Conservation (phyloP, 2,888 invertebrate genomes). For the Aphodius granarius region DNA sequence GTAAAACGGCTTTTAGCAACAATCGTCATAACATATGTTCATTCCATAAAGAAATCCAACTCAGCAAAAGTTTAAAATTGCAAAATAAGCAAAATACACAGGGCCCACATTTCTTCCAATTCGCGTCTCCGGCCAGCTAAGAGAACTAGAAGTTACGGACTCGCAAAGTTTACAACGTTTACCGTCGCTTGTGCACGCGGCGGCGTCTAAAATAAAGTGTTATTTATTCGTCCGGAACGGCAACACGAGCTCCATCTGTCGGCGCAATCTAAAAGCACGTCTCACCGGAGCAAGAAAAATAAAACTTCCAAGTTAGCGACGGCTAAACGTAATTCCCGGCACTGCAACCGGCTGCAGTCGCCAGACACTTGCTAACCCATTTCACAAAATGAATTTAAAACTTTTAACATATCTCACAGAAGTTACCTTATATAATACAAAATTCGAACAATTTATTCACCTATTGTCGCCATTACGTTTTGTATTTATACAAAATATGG, state of each 20-base stretch:
- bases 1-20: too few relatives aligned
- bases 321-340: not conserved
- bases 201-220: constrained; percentile 25
- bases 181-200: not conserved
- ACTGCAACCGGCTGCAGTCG: constrained; percentile 16
- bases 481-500: too few relatives aligned
- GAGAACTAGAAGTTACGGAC: not conserved
- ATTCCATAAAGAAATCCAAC: too few relatives aligned
- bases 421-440: not conserved
- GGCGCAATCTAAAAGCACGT: constrained; percentile 32
- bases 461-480: too few relatives aligned
- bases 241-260: constrained; percentile 40
- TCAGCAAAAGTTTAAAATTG: not conserved
- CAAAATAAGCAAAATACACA: not conserved
- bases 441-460: too few relatives aligned
- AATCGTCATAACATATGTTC: too few relatives aligned
- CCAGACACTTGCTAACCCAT: not conserved
- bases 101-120: not conserved
- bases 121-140: not conserved
- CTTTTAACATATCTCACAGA: not conserved
- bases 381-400: not conserved
- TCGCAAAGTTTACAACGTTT: not conserved
- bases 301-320: constrained; percentile 7
- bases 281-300: constrained; percentile 18
- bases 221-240: constrained; percentile 28